A percentile compares a stretch with the other conserved stretches of the same genome.
phyloP scores from a whole-genome alignment of 2,113 vertebrate genomes.

The Meriones unguiculatus region DNA sequence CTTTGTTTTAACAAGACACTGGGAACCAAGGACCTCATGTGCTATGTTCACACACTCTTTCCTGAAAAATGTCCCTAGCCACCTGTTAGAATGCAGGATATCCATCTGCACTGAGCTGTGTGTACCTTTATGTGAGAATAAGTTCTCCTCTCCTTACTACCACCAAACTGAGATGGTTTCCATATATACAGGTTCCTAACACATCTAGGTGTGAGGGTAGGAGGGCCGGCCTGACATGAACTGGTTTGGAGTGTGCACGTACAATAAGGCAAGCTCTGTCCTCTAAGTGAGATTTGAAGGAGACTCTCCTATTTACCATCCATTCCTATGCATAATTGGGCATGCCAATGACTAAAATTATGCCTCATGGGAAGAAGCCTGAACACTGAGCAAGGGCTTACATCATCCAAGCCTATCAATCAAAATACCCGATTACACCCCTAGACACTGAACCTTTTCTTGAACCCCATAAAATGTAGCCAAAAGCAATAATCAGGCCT shows the following conservation, averaged over 20 bases:
- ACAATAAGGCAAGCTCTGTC: background rate
- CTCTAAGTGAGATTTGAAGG: background rate
- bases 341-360: background rate
- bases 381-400: background rate
- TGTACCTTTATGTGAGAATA: background rate
- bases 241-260: background rate
- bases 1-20: background rate
- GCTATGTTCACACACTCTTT: background rate
- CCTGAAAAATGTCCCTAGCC: background rate
- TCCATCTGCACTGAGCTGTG: background rate
- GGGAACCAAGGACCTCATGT: background rate
- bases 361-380: background rate
- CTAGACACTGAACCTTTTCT: background rate
- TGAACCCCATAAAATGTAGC: background rate
- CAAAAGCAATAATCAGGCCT: background rate
- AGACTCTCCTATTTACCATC: background rate
- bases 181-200: background rate
- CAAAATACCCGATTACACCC: background rate
- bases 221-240: background rate
- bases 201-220: background rate
- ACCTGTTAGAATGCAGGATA: no score
- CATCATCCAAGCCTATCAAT: background rate
- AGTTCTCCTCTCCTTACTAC: background rate
- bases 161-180: background rate
- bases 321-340: background rate